Conservation (phyloP, 2,797 vertebrate genomes). For the Megaceryle alcyon region DNA sequence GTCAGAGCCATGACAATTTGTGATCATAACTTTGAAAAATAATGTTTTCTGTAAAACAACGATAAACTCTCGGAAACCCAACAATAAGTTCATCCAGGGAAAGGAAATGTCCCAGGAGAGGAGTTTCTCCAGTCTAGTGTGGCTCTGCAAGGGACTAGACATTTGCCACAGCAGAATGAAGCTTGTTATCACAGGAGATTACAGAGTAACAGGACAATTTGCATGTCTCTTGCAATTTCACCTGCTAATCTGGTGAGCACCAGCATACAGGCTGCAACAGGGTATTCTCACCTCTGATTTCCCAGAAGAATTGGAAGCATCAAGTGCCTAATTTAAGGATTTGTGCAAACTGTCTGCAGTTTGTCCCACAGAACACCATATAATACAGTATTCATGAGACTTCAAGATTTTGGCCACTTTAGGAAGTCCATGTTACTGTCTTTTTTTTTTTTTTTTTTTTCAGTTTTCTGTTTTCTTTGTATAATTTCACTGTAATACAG, state of each 20-base stretch:
- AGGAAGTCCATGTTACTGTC: background rate
- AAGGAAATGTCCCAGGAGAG: background rate
- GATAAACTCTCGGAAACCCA: background rate
- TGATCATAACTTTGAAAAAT: background rate
- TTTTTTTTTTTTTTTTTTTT: too few species aligned
- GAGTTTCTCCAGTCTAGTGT: background rate
- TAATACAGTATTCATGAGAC: background rate
- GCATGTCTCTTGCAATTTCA: background rate
- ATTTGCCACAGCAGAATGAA: background rate
- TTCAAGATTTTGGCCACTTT: background rate
- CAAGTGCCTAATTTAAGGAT: background rate
- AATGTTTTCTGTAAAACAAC: background rate
- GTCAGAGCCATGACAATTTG: background rate
- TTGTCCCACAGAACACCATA: background rate
- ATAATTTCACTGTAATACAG: background rate
- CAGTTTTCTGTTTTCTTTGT: background rate
- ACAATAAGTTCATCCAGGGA: background rate
- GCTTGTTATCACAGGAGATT: background rate
- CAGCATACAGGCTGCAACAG: background rate
- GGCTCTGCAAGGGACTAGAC: background rate
- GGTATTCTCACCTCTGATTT: background rate
- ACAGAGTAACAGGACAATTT: background rate
- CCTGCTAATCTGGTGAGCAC: background rate
- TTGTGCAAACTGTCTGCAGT: background rate
- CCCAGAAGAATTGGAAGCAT: background rate